Conservation (phyloP, 2,797 vertebrate species). For the Margarornis squamiger region DNA sequence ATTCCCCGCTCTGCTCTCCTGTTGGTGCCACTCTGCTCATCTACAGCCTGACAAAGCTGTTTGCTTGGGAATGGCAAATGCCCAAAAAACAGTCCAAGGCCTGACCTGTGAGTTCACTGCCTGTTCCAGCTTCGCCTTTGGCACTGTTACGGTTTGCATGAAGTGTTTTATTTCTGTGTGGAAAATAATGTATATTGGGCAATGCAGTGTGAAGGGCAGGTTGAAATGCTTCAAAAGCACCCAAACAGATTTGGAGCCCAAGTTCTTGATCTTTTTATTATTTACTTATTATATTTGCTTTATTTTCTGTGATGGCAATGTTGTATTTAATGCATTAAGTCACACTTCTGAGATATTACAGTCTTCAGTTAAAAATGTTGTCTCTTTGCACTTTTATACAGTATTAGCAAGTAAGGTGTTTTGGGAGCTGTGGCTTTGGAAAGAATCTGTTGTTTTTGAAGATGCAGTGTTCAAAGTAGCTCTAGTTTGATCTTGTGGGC, state of each 20-base stretch:
- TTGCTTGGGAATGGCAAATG: not conserved
- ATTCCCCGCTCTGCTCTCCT: not conserved
- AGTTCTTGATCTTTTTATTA: not conserved
- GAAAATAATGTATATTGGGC: not conserved
- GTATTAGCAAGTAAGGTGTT: not conserved
- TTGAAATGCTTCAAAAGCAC: not conserved
- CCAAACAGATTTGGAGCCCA: not conserved
- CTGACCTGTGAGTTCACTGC: not conserved
- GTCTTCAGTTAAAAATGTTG: not conserved
- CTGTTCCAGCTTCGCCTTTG: not conserved
- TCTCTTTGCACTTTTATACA: not conserved
- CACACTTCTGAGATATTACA: not conserved
- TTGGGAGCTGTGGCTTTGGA: not conserved
- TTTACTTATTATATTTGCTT: not conserved
- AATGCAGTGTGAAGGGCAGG: not conserved
- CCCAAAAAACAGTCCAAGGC: no score
- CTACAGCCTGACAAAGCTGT: not conserved
- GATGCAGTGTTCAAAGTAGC: not conserved
- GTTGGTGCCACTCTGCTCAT: fast-evolving
- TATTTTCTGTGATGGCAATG: not conserved
- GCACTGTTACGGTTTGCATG: fast-evolving
- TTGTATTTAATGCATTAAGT: not conserved
- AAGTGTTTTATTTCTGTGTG: not conserved
- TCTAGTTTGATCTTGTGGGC: not conserved
- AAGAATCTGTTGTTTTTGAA: not conserved